These are phyloP conservation scores for Triplophysa siluroides DNA, from an alignment of 2,113 vertebrate genomes.

Conservation along the genomic window DNA sequence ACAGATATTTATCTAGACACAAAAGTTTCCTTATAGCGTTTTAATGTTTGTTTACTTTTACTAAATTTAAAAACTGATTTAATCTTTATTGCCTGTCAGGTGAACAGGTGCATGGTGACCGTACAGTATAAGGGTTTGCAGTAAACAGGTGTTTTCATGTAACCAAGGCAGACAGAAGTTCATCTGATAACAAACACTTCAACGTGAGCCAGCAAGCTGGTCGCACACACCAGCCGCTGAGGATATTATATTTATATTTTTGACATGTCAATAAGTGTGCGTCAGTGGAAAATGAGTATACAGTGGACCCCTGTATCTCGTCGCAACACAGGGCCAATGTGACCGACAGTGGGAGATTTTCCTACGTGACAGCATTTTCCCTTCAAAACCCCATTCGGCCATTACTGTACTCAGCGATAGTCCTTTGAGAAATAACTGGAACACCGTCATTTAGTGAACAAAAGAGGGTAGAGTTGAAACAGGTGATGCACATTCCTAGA, in stretches of 20 bases:
- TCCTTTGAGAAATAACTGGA: conserved; percentile 4
- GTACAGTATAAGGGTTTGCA: not conserved
- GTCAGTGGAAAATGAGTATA: conserved; percentile 14
- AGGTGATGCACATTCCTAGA: conserved; percentile 23
- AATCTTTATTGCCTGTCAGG: not conserved
- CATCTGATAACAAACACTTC: not conserved
- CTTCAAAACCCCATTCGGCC: not conserved
- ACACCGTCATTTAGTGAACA: not conserved
- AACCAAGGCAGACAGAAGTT: not conserved
- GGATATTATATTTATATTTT: not conserved
- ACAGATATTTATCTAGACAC: not conserved
- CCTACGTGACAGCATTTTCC: conserved; percentile 21
- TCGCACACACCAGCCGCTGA: not conserved
- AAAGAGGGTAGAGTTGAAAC: conserved; percentile 17
- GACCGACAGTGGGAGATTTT: not conserved
- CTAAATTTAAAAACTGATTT: no score
- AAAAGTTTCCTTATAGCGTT: no score
- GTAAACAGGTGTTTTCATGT: conserved; percentile 29
- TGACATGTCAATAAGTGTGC: not conserved
- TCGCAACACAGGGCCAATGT: not conserved
- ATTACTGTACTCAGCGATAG: conserved; percentile 15
- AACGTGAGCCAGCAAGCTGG: not conserved
- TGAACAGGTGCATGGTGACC: not conserved
- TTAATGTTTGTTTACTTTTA: no score
- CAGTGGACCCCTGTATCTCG: not conserved